Base-by-base conservation (phyloP, 2,888 invertebrate genomes). In the Dascillus cervinus region DNA sequence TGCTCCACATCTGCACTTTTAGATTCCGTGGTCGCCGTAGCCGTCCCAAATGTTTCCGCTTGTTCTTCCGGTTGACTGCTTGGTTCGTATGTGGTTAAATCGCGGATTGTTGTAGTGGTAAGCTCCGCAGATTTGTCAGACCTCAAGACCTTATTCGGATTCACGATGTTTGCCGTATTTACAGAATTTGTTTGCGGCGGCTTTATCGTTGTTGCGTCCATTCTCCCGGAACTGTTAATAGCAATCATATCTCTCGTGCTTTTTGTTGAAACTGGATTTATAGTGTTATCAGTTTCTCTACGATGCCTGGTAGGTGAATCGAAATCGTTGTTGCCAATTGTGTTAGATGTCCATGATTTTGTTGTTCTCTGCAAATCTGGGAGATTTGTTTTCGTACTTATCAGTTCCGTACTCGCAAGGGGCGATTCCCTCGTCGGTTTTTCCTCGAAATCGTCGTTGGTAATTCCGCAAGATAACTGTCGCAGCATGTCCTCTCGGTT, bases 401-500 rank as follows among this genome's bases (percentile, higher is more conserved):
- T 36, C 15, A 32, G 22, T 11, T 33, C 24, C 13, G 39, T 36
- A 21, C 22, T 39, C 12, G 36, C 28, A 5, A 28, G 26, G 14
- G 37, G 26, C 9, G 39, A 26, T 9, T 39, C 36, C 17, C 33
- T 40, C 5, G 34, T 31, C 41, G 29, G 39, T 37, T 39, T 33
- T 27, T 43, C 67, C 20, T 65, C 60, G 32, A 45, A 49, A 29
- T 55, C 48, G 26, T 70, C 70, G 32, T 69, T 67, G 36, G 69
- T 66, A 37, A 73, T 72, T 6, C 64, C 60, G 51, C 79, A 79
- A 1, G 75, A 72, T 12, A 79, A 60, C 41, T 75, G 71, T 46
- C 65, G 68, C 21, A 77, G 62, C 42, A 79, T 67, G 26, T 75
- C 72, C 51, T 75, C 75, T 1, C 71, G 72, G 64, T 77, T 73